Base-by-base conservation (phyloP, 2,797 vertebrate genomes). In the Muraenolepis orangiensis region DNA sequence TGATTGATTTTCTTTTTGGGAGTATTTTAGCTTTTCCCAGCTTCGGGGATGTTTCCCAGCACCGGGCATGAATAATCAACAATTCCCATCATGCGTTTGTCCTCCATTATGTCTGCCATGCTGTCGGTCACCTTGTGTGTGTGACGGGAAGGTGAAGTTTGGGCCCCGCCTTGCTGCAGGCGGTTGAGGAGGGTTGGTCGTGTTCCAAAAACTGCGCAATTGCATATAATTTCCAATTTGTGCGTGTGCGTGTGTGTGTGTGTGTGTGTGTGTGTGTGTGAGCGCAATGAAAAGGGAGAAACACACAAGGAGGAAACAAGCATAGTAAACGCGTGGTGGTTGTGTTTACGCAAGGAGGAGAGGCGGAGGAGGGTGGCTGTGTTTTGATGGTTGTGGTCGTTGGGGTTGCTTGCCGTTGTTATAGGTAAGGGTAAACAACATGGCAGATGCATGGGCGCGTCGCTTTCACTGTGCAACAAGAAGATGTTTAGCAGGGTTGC, bases 241-340 rank as follows among this genome's bases (percentile, higher is more conserved):
- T 57, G 46, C 46, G n/a, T 57, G 46, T 57, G 46, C n/a, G 46
- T 57, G 38, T 7, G 38, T 61, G 57, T 18, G 57, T 0, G 69
- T 30, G 66, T 67, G 66, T 30, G 28, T 38, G 34, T 70, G 66
- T 14, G 69, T 70, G 66, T 67, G 29, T 79, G 72, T 72, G 75
- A 72, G 79, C 71, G 80, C 57, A 77, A 87, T n/a, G n/a, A 86
- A 85, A 77, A 77, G 46, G 7, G 46, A 5, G 3, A 26, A 11
- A 61, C 10, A 73, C 11, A 61, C 10, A 73, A 77, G 78, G 89
- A 94, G 93, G 93, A 94, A 93, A 87, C 90, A 74, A 75, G 87
- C 90, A 89, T 93, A 91, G 92, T 94, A 93, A 91, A 90, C 91
- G 91, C 87, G 90, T 93, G 87, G 94, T 94, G 92, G 92, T 90